Evolutionary conservation across 2,113 vertebrate genomes (phyloP), one percentile per base, ranked within the genome.

Genomic region (Redunca redunca): DNA sequence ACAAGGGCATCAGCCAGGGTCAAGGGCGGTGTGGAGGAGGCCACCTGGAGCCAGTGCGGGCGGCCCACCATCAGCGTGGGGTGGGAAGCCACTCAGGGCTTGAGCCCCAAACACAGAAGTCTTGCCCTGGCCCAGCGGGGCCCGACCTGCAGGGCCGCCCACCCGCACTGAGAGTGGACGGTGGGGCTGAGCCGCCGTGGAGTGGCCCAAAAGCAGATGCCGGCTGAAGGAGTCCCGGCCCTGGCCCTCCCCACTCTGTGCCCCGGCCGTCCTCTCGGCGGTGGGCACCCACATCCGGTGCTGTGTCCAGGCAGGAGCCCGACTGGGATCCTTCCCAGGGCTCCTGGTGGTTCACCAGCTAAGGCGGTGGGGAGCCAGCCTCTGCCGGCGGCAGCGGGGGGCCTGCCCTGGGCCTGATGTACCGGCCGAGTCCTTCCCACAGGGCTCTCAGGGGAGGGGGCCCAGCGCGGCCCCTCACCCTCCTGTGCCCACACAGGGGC

Each of bases 41-140:
- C 40, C 40, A 40, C 40, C 40, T 40, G 40, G 40, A 40, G 40
- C 3, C 16, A 36, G 0, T 2, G 25, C 13, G 1, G 30, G 25
- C 5, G 0, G 46, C 30, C 57, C 14, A 1, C 1, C 0, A 7
- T 58, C 80, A 13, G 25, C 21, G 13, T 6, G 16, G 3, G 13
- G 17, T 15, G 10, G 50, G 33, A 5, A 4, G 57, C 25, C 62
- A 6, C 9, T 26, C 0, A 0, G 23, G 80, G 67, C 52, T 40
- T 0, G 1, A 33, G 53, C 36, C 10, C 50, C 33, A 60, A 5
- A 64, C 40, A 58, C 15, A 74, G 71, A 11, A 36, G 23, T 26
- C 64, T 19, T 30, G 55, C 28, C 46, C 52, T 43, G 43, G 36
- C 55, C 4, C 2, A 16, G 19, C 2, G 3, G 23, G 17, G 28